These are phyloP conservation scores for Euthynnus affinis DNA, from an alignment of 2,797 vertebrate genomes.

Conservation along the genomic window DNA sequence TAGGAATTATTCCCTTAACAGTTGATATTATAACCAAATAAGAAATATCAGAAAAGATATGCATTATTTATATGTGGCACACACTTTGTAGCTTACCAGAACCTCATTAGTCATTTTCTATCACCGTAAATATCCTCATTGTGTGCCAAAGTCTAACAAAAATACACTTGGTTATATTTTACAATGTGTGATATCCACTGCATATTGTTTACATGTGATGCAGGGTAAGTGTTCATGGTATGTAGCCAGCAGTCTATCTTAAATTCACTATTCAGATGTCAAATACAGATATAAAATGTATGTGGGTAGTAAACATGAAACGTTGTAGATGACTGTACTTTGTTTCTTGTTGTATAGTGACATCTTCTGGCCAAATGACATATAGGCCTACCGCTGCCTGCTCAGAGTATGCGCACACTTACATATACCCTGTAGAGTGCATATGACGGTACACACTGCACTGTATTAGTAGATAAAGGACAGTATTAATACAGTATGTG, in stretches of 20 bases:
- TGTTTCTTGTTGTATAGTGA: constrained; percentile 57
- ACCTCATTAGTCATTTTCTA: background rate
- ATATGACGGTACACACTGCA: background rate
- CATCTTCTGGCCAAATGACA: constrained; percentile 64
- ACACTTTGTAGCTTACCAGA: background rate
- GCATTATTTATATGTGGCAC: too few relatives aligned
- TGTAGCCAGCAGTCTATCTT: background rate
- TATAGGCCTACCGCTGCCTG: background rate
- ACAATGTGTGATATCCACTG: background rate
- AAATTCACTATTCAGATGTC: background rate
- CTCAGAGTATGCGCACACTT: background rate
- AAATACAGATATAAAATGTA: background rate
- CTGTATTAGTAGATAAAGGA: too few relatives aligned
- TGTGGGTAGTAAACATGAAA: background rate
- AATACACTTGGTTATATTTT: background rate
- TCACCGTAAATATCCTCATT: background rate
- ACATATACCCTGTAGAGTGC: too few relatives aligned
- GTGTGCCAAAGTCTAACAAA: background rate
- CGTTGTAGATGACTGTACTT: background rate
- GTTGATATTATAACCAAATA: background rate
- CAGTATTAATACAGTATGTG: background rate
- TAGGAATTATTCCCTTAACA: background rate
- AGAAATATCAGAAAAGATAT: background rate
- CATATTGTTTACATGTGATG: background rate
- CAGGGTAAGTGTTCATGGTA: background rate